These are phyloP conservation scores for Dolichoris vasculosae DNA, from an alignment of 1,140 invertebrate genomes.

Conservation along the genomic window DNA sequence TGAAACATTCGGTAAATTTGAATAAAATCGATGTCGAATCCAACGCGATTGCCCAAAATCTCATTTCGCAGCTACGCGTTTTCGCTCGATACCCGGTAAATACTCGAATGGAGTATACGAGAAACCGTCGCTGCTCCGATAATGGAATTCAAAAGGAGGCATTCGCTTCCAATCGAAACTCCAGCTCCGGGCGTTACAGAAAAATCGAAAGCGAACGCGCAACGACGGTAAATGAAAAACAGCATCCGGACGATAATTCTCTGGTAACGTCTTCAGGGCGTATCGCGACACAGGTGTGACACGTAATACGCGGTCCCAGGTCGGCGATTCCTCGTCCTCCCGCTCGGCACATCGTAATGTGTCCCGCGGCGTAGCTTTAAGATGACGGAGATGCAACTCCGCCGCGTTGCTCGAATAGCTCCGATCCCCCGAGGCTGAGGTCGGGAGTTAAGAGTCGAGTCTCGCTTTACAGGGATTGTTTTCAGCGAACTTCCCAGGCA, in stretches of 20 bases:
- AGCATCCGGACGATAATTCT: background rate
- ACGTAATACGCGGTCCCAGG: background rate
- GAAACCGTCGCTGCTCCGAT: too few relatives aligned
- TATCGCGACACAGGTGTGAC: background rate
- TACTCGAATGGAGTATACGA: too few relatives aligned
- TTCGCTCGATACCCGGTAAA: too few relatives aligned
- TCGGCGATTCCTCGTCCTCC: background rate
- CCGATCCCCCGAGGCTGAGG: background rate
- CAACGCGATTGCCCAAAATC: too few relatives aligned
- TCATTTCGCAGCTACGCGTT: too few relatives aligned
- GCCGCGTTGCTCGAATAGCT: background rate
- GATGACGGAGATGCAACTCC: background rate
- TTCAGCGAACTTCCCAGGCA: background rate
- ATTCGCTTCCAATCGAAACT: too few relatives aligned
- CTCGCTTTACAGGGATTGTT: background rate
- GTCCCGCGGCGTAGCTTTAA: background rate
- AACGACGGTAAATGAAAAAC: background rate
- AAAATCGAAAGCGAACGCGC: too few relatives aligned
- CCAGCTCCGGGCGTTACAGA: too few relatives aligned
- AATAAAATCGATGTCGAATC: too few relatives aligned
- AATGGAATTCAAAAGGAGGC: too few relatives aligned
- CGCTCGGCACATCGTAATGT: background rate
- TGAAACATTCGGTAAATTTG: too few relatives aligned
- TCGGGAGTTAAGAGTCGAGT: background rate
- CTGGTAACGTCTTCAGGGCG: background rate